phyloP scores from a whole-genome alignment of 2,113 vertebrate species.

The Rhegmatorhina hoffmannsi region DNA sequence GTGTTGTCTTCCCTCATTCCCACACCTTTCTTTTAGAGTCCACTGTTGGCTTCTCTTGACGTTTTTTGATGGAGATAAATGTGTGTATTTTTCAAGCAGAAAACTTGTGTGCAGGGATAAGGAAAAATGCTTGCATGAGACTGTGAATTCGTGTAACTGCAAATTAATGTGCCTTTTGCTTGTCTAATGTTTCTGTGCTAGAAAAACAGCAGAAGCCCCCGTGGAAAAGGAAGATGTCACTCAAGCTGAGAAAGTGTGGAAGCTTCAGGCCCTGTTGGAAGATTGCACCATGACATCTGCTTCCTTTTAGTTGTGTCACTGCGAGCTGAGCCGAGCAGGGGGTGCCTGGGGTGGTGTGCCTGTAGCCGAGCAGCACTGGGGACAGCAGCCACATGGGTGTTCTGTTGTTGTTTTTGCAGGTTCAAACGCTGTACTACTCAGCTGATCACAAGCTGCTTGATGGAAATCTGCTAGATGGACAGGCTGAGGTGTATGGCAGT shows the following conservation, averaged over 20 bases:
- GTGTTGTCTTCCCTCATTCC: slow-evolving; percentile 19
- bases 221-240: slow-evolving; percentile 76
- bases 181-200: slow-evolving; percentile 69
- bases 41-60: slow-evolving; percentile 48
- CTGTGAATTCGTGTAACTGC: slow-evolving; percentile 69
- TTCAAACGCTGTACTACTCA: slow-evolving; percentile 99
- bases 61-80: slow-evolving; percentile 48
- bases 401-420: slow-evolving; percentile 99
- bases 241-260: slow-evolving; percentile 75
- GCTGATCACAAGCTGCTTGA: slow-evolving; percentile 99
- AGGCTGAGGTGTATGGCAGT: slow-evolving; percentile 97
- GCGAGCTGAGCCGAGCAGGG: slow-evolving; percentile 69
- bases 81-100: slow-evolving; percentile 61
- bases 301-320: slow-evolving; percentile 76
- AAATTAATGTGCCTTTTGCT: slow-evolving; percentile 68
- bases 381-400: slow-evolving; percentile 95
- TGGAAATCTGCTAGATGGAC: slow-evolving; percentile 96
- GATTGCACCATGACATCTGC: slow-evolving; percentile 76
- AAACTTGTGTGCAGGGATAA: slow-evolving; percentile 65
- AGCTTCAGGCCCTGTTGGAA: slow-evolving; percentile 66
- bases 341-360: slow-evolving; percentile 72
- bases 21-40: slow-evolving; percentile 36
- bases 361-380: slow-evolving; percentile 82
- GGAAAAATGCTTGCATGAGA: slow-evolving; percentile 65
- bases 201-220: slow-evolving; percentile 60